Conservation (phyloP, 2,113 vertebrate species). For the Lagopus leucura region DNA sequence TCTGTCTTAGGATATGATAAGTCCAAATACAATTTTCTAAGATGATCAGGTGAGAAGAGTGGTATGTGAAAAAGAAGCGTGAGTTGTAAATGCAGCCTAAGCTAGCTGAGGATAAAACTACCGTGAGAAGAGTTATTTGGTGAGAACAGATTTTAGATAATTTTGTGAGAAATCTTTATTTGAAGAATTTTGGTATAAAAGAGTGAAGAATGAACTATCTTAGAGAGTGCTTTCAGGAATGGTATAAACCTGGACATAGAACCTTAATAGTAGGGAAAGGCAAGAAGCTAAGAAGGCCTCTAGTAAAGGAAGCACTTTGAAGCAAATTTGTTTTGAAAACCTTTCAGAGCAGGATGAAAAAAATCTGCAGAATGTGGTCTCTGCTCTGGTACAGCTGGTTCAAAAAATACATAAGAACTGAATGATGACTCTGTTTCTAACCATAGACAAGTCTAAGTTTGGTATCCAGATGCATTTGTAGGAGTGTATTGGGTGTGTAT, state of each 20-base stretch:
- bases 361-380: background rate
- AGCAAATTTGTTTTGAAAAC: slow-evolving; percentile 17
- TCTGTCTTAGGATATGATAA: background rate
- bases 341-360: background rate
- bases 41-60: background rate
- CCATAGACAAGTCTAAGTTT: background rate
- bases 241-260: background rate
- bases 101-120: background rate
- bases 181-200: background rate
- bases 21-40: background rate
- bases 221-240: slow-evolving; percentile 8
- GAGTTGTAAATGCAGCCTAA: background rate
- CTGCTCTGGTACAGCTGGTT: background rate
- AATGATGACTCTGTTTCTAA: background rate
- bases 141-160: background rate
- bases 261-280: background rate
- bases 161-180: background rate
- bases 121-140: background rate
- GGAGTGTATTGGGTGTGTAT: background rate
- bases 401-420: background rate
- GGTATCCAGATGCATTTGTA: background rate
- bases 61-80: background rate
- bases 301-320: background rate
- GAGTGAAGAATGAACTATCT: background rate
- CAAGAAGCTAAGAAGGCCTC: background rate